These are phyloP conservation scores for Xiphorhynchus erythropygius DNA, from an alignment of 2,797 vertebrate species.

Conservation along the genomic window DNA sequence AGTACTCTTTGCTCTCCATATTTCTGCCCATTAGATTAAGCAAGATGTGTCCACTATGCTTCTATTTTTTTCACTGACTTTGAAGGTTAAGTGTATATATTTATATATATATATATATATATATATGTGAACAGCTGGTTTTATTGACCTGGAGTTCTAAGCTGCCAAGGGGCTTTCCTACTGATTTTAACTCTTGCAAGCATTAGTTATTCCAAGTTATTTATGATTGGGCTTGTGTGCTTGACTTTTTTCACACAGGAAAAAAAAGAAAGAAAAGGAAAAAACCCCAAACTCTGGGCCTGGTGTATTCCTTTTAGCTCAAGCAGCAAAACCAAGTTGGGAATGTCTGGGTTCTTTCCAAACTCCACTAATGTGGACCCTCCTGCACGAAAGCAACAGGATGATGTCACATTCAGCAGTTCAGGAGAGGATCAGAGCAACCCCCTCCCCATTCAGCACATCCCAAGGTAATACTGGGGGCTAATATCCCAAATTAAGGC, in stretches of 20 bases:
- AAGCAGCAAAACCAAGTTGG: neutral
- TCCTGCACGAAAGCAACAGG: neutral
- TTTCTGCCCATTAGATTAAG: neutral
- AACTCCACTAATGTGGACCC: neutral
- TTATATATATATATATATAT: neutral
- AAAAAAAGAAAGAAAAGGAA: fast-evolving
- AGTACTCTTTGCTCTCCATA: neutral
- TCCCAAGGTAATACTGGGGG: neutral
- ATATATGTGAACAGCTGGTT: neutral
- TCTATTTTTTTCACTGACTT: neutral
- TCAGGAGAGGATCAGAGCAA: neutral
- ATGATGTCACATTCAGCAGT: neutral
- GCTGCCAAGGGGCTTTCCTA: neutral
- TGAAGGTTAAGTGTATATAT: neutral
- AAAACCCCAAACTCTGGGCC: neutral
- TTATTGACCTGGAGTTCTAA: neutral
- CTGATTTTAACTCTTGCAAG: neutral
- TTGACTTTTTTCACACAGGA: neutral
- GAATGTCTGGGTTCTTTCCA: neutral
- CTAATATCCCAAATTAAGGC: neutral
- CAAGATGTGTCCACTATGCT: neutral
- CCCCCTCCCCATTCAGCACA: neutral
- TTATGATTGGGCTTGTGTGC: neutral
- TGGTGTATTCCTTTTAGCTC: neutral
- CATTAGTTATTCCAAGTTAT: neutral